phyloP scores from a whole-genome alignment of 2,797 vertebrate species.

The Characodon lateralis region DNA sequence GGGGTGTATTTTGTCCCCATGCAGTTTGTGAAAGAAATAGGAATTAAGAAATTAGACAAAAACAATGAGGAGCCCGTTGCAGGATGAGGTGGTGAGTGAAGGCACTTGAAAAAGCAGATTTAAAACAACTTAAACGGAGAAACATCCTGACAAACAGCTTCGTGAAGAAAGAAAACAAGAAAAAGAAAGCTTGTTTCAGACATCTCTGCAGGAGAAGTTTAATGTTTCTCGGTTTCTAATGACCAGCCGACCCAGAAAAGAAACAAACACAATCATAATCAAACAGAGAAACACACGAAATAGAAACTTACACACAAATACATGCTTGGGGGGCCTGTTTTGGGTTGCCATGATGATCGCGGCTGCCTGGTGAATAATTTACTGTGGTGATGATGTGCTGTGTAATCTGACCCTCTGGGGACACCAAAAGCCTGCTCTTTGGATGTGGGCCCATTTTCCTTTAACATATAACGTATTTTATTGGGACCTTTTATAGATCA shows the following conservation, averaged over 20 bases:
- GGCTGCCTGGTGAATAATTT: conserved; percentile 64
- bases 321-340: conserved; percentile 8
- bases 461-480: background rate
- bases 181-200: background rate
- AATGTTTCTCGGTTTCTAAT: conserved; percentile 9
- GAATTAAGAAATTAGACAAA: no score
- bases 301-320: conserved; percentile 18
- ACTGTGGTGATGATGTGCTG: conserved; percentile 34
- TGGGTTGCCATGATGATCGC: conserved; percentile 57
- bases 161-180: background rate
- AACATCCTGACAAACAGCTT: background rate
- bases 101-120: background rate
- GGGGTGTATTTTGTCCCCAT: no score
- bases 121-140: no score
- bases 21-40: no score
- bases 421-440: conserved; percentile 8
- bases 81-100: background rate
- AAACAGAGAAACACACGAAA: background rate
- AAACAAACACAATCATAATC: conserved; percentile 5
- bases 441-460: background rate
- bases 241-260: conserved; percentile 26
- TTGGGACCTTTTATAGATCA: no score
- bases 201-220: background rate
- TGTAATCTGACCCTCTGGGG: conserved; percentile 52
- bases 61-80: no score